A percentile compares a stretch with the other conserved stretches of the same genome.
These are phyloP conservation scores for Lophochroa leadbeateri DNA, from an alignment of 2,113 vertebrate species.

Conservation along the genomic window DNA sequence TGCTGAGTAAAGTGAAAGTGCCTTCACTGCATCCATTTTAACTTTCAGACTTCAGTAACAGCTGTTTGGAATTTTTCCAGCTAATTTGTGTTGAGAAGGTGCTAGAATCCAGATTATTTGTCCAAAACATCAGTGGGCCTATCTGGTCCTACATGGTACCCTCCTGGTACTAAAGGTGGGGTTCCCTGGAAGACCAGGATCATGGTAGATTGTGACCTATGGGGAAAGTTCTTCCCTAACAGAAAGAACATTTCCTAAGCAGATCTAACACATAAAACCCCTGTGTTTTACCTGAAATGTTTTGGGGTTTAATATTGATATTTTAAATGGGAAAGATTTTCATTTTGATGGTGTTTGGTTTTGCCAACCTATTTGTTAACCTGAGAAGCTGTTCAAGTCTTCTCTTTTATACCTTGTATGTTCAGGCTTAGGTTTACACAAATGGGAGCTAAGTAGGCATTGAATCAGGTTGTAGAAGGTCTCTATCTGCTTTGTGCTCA, in stretches of 20 bases:
- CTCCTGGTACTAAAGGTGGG: not conserved
- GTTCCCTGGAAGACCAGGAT: not conserved
- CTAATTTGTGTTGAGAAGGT: not conserved
- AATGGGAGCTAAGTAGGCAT: not conserved
- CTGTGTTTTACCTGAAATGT: not conserved
- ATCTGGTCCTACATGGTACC: not conserved
- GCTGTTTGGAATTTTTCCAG: not conserved
- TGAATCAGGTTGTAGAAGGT: not conserved
- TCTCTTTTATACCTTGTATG: fast-evolving
- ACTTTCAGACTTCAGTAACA: not conserved
- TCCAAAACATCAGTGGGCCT: not conserved
- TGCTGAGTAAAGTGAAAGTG: not conserved
- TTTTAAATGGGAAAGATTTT: not conserved
- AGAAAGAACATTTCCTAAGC: not conserved
- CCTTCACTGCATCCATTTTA: not conserved
- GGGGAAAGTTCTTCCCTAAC: not conserved
- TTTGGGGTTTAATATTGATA: not conserved
- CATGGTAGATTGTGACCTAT: fast-evolving
- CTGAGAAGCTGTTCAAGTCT: not conserved
- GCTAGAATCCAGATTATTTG: not conserved
- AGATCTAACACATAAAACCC: not conserved
- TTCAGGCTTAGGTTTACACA: not conserved
- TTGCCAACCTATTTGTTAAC: not conserved
- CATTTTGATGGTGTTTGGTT: not conserved
- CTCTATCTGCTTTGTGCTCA: not conserved